Evolutionary conservation across 2,797 vertebrate genomes (phyloP), one percentile per base, ranked within the genome.

Genomic region (Taeniopygia guttata): DNA sequence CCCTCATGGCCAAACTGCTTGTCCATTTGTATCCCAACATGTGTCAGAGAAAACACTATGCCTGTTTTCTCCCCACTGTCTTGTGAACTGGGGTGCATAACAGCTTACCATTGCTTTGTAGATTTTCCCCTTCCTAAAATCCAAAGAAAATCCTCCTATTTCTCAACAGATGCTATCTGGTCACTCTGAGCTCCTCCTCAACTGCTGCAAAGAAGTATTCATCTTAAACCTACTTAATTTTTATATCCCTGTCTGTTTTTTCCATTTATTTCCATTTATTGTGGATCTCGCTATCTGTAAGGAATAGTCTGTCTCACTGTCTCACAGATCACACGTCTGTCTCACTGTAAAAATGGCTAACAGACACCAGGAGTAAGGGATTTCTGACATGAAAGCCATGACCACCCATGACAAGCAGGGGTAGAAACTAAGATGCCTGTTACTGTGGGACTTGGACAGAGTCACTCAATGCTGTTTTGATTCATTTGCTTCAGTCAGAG

Each of bases 231-330:
- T 64, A 46, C 59, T 78, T 77, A 25, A 51, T 87, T 90, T 93
- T 85, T 87, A 9, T 34, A 13, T 63, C 38, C 40, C 21, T 75
- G 7, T 43, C 49, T 68, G 20, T 1, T 77, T 87, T 92, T 40
- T 42, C 38, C 42, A 70, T 87, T 84, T 89, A 89, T 70, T 92
- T 87, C 54, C 56, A 78, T 14, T 40, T 58, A 68, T 15, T 13
- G 13, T 12, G 6, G 30, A 16, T 77, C 69, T 89, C 0, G 0
- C 55, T 54, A 1, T 32, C 64, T 43, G 49, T 67, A 2, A 1
- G 34, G 25, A 45, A 56, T 23, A 62, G 0, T 38, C 60, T 52
- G 2, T 76, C n/a, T n/a, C n/a, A n/a, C 60, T 52, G 2, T 76
- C n/a, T n/a, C n/a, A n/a, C n/a, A 52, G 38, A 87, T 68, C 82